Percentiles rank a stretch among this genome's conserved stretches.
Evolutionary conservation across 2,113 vertebrate species (phyloP).

Genomic region (Crotalus horridus): DNA sequence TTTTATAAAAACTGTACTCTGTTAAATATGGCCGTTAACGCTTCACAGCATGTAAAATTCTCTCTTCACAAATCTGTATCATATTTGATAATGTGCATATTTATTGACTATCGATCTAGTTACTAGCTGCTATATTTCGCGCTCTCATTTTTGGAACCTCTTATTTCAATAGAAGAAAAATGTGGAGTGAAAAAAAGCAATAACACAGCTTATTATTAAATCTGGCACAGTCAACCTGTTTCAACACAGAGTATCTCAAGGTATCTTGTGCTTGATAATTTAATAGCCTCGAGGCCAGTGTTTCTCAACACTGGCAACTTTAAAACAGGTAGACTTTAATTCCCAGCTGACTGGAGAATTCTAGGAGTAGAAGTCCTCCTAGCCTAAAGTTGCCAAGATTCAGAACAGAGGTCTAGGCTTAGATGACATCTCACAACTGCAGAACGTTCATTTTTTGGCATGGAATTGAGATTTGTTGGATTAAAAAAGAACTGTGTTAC

Average conservation of each 20-base stretch:
- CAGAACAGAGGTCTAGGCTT: neutral
- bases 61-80: neutral
- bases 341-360: neutral
- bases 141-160: neutral
- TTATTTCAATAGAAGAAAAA: neutral
- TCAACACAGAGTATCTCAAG: neutral
- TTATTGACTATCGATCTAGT: neutral
- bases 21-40: fast-evolving
- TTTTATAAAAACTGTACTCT: neutral
- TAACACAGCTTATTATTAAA: neutral
- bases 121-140: neutral
- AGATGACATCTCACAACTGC: neutral
- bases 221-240: neutral
- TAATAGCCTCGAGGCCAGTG: neutral
- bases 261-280: neutral
- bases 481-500: neutral
- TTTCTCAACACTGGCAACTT: neutral
- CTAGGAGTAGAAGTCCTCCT: neutral
- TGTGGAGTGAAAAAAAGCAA: neutral
- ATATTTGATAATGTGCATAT: neutral
- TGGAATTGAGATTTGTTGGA: neutral
- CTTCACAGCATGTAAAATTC: neutral
- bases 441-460: neutral
- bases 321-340: neutral
- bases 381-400: neutral